phyloP scores from a whole-genome alignment of 2,113 vertebrate species.

The Taurulus bubalis region DNA sequence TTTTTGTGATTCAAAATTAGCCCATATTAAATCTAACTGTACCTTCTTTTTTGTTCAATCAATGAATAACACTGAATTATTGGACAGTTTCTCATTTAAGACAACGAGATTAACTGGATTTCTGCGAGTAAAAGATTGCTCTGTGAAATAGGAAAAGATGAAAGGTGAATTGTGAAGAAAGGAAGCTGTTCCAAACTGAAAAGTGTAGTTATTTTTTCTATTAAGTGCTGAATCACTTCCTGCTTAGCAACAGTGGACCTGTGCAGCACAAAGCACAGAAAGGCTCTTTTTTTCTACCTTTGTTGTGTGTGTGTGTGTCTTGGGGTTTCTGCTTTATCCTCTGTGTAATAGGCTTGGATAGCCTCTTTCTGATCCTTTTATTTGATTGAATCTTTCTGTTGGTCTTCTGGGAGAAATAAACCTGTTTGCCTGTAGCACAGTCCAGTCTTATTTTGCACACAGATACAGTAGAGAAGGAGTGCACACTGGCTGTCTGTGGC shows the following conservation, averaged over 20 bases:
- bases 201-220: conserved; percentile 30
- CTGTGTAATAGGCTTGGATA: conserved; percentile 58
- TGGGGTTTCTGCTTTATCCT: conserved; percentile 50
- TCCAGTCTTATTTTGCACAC: conserved; percentile 40
- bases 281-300: conserved; percentile 29
- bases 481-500: not conserved
- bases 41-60: not conserved
- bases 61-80: not conserved
- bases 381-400: conserved; percentile 60
- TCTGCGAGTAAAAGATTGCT: not conserved
- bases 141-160: not conserved
- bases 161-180: conserved; percentile 9
- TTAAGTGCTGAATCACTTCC: conserved; percentile 15
- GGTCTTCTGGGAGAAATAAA: conserved; percentile 36
- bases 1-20: no score
- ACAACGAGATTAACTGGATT: conserved; percentile 2
- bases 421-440: conserved; percentile 33
- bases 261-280: conserved; percentile 15
- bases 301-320: conserved; percentile 46
- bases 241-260: conserved; percentile 38
- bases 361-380: conserved; percentile 37
- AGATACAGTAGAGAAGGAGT: conserved; percentile 14
- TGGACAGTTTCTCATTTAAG: not conserved
- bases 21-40: not conserved
- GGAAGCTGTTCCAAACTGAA: conserved; percentile 11